phyloP scores from a whole-genome alignment of 2,888 invertebrate genomes.

The Athalia rosae region DNA sequence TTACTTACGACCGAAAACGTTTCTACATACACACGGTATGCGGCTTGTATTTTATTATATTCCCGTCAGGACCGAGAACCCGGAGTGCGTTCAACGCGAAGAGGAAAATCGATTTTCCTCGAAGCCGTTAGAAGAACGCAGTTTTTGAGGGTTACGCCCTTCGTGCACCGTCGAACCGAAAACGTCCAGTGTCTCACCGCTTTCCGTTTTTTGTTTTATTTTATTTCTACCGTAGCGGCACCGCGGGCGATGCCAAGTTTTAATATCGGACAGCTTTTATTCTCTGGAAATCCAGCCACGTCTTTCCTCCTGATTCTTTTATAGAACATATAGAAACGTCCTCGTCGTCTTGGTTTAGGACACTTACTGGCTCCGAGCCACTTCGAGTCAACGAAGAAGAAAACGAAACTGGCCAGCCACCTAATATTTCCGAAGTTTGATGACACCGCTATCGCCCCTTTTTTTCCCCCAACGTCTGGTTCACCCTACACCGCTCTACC shows the following conservation, averaged over 20 bases:
- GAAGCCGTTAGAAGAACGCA: background rate
- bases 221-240: slow-evolving; percentile 43
- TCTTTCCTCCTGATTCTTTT: background rate
- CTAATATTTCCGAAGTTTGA: slow-evolving; percentile 53
- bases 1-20: slow-evolving; percentile 16
- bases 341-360: background rate
- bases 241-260: slow-evolving; percentile 44
- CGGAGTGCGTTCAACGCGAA: background rate
- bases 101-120: no score
- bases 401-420: slow-evolving; percentile 35
- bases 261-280: slow-evolving; percentile 51
- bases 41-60: background rate
- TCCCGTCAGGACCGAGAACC: background rate
- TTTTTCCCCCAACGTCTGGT: background rate
- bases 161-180: no score
- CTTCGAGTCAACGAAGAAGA: slow-evolving; percentile 44
- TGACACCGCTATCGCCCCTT: background rate
- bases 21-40: background rate
- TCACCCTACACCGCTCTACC: background rate
- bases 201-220: background rate
- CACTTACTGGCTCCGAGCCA: slow-evolving; percentile 53
- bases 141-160: no score
- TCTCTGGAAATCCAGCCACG: slow-evolving; percentile 27
- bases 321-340: background rate
- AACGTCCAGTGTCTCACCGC: no score